These are phyloP conservation scores for Anastrepha obliqua DNA, from an alignment of 1,140 invertebrate species.

Conservation along the genomic window DNA sequence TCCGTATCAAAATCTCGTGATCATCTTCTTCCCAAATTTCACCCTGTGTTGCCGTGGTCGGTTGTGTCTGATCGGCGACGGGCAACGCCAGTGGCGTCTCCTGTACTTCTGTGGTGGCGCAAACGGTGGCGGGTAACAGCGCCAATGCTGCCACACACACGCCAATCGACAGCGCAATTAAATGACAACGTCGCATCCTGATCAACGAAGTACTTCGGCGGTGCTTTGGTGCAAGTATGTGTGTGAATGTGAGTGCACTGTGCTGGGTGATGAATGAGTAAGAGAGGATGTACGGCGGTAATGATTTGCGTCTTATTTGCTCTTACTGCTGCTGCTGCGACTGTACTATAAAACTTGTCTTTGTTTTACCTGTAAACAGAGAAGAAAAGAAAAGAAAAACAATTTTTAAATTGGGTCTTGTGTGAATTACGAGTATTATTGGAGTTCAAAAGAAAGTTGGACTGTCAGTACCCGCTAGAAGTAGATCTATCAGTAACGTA, in stretches of 20 bases:
- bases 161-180: conserved; percentile 52
- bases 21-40: conserved; percentile 84
- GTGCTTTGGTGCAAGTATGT: conserved; percentile 48
- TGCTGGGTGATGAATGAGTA: neutral
- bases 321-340: neutral
- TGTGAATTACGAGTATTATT: neutral
- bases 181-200: conserved; percentile 45
- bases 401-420: conserved; percentile 18
- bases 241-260: conserved; percentile 12
- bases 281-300: neutral
- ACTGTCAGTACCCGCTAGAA: neutral
- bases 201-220: conserved; percentile 15
- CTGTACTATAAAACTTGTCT: neutral
- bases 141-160: conserved; percentile 58
- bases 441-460: neutral
- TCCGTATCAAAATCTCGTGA: conserved; percentile 84
- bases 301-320: conserved; percentile 14
- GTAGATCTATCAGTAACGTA: too few relatives aligned
- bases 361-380: conserved; percentile 27
- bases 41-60: conserved; percentile 68
- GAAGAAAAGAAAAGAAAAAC: neutral
- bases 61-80: conserved; percentile 69
- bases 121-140: conserved; percentile 63
- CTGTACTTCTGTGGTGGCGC: conserved; percentile 70
- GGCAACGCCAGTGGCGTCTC: conserved; percentile 72